These are phyloP conservation scores for Mastomys coucha DNA, from an alignment of 2,113 vertebrate species.

Conservation along the genomic window DNA sequence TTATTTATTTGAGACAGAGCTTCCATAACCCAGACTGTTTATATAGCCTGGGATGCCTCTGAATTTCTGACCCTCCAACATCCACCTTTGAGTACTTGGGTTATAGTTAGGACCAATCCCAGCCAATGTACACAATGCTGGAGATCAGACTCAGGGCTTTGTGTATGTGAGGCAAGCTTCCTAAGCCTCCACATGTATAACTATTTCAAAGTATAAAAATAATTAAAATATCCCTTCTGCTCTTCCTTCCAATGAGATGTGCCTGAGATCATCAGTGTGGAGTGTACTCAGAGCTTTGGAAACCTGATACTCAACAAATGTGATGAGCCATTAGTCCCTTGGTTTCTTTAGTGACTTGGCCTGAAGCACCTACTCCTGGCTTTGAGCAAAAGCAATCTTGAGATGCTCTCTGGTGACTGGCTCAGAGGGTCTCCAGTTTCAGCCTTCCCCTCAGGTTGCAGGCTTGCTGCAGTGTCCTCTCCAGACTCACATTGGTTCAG, in stretches of 20 bases:
- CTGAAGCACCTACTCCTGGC: not conserved
- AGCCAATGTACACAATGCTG: too few species aligned
- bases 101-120: fast-evolving
- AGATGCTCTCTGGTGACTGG: not conserved
- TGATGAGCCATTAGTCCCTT: not conserved
- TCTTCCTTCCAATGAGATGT: not conserved
- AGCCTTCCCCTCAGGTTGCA: not conserved
- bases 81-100: not conserved
- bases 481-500: not conserved
- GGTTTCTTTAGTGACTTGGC: constrained; percentile 4
- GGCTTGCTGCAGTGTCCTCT: not conserved
- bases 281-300: constrained; percentile 26
- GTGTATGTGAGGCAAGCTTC: not conserved
- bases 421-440: not conserved
- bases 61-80: not conserved
- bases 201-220: constrained; percentile 44
- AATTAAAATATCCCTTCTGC: constrained; percentile 14
- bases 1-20: not conserved
- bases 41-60: not conserved
- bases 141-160: not conserved
- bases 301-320: constrained; percentile 18
- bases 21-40: not conserved
- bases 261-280: not conserved
- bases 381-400: not conserved
- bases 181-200: not conserved